Percentiles rank a stretch among this genome's conserved stretches.
phyloP scores from a whole-genome alignment of 2,113 vertebrate species.

The Junco hyemalis region DNA sequence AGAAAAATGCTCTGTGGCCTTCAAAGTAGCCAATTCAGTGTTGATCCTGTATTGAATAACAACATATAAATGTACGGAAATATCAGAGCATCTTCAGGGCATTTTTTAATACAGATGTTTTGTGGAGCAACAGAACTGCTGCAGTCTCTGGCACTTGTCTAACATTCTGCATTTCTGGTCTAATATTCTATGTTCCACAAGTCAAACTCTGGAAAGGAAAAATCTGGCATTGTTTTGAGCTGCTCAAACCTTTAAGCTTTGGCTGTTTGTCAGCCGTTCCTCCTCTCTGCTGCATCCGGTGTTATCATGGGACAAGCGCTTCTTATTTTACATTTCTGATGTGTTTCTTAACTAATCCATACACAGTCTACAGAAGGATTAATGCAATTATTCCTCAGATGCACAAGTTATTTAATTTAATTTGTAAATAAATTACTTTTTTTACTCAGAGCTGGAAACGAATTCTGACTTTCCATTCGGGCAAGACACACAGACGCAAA shows the following conservation, averaged over 20 bases:
- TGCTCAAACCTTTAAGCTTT: not conserved
- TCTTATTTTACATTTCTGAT: not conserved
- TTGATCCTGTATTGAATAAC: conserved; percentile 10
- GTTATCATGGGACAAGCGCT: not conserved
- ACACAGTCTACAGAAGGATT: not conserved
- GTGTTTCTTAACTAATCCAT: not conserved
- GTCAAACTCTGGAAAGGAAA: not conserved
- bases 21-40: conserved; percentile 27
- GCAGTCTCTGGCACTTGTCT: not conserved
- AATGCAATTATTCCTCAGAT: not conserved
- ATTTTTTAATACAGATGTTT: not conserved
- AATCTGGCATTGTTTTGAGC: not conserved
- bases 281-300: not conserved
- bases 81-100: not conserved
- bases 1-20: not conserved
- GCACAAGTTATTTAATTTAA: not conserved
- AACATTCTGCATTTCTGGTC: not conserved
- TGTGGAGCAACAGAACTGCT: not conserved
- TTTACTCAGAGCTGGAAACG: not conserved
- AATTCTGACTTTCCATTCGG: not conserved
- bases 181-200: not conserved
- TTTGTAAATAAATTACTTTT: not conserved
- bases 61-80: not conserved
- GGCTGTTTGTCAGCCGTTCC: not conserved
- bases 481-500: not conserved